A percentile compares a stretch with the other conserved stretches of the same genome.
phyloP scores from a whole-genome alignment of 2,797 vertebrate genomes.

The Clamator glandarius region DNA sequence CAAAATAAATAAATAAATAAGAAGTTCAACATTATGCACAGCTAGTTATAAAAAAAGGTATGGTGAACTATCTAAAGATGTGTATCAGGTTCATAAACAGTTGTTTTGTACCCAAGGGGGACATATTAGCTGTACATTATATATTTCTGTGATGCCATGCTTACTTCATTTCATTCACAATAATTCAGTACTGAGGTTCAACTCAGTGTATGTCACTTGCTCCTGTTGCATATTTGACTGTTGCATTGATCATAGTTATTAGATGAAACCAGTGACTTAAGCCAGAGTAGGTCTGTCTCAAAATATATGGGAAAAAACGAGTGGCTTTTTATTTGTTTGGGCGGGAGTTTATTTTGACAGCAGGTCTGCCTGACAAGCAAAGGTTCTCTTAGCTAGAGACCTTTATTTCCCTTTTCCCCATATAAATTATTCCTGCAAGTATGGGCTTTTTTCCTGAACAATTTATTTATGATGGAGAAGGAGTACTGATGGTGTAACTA shows the following conservation, averaged over 20 bases:
- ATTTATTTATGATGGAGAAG: conserved; percentile 18
- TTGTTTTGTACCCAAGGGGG: conserved; percentile 66
- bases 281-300: conserved; percentile 33
- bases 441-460: background rate
- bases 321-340: background rate
- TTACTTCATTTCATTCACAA: conserved; percentile 69
- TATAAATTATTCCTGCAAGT: background rate
- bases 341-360: background rate
- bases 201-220: conserved; percentile 37
- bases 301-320: conserved; percentile 11
- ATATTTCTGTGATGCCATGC: conserved; percentile 69
- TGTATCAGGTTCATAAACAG: conserved; percentile 63
- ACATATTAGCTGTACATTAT: conserved; percentile 69
- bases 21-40: conserved; percentile 67
- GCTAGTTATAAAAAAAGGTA: conserved; percentile 50
- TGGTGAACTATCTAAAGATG: conserved; percentile 38
- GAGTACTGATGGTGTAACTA: background rate
- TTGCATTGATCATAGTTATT: conserved; percentile 35
- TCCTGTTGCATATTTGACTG: conserved; percentile 48
- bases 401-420: background rate
- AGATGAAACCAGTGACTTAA: conserved; percentile 43
- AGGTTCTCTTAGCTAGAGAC: conserved; percentile 2
- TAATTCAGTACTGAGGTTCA: conserved; percentile 55
- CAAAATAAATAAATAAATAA: conserved; percentile 41
- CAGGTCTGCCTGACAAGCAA: conserved; percentile 24